These are phyloP conservation scores for Microctonus aethiopoides DNA, from an alignment of 2,888 invertebrate species.

Conservation along the genomic window DNA sequence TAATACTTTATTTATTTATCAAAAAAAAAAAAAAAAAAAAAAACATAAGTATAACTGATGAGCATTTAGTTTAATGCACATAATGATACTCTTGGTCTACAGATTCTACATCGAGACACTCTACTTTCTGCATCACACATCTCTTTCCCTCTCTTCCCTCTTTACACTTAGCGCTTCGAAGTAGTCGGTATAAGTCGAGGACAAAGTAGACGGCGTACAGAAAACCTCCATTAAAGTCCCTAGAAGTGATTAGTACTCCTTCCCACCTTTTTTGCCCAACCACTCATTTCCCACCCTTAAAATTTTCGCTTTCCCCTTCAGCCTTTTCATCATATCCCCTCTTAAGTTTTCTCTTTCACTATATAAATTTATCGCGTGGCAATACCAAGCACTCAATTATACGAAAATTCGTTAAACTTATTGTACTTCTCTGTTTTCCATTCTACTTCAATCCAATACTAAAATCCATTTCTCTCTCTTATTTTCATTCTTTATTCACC, in stretches of 20 bases:
- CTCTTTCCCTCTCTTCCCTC: not conserved
- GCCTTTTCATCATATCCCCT: not conserved
- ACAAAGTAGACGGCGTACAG: constrained; percentile 67
- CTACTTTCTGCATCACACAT: constrained; percentile 42
- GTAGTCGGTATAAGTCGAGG: constrained; percentile 65
- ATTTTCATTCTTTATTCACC: not conserved
- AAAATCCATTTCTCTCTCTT: not conserved
- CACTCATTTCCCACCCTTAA: constrained; percentile 1
- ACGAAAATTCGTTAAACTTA: constrained; percentile 16
- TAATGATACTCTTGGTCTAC: constrained; percentile 59
- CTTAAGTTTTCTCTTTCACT: constrained; percentile 32
- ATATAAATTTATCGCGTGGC: constrained; percentile 27
- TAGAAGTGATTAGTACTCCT: constrained; percentile 66
- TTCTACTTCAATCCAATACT: not conserved
- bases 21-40: too few relatives aligned
- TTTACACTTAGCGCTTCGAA: constrained; percentile 13
- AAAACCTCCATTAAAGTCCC: constrained; percentile 68
- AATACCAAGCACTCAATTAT: constrained; percentile 30
- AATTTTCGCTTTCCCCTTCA: constrained; percentile 35
- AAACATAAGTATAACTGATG: constrained; percentile 20
- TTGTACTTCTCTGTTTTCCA: not conserved
- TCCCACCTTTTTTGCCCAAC: constrained; percentile 38
- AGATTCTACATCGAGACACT: constrained; percentile 60
- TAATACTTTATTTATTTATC: too few relatives aligned
- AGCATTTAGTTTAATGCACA: constrained; percentile 61